A percentile compares a stretch with the other conserved stretches of the same genome.
Conservation (phyloP, 2,888 invertebrate genomes). For the Seladonia tumulorum region DNA sequence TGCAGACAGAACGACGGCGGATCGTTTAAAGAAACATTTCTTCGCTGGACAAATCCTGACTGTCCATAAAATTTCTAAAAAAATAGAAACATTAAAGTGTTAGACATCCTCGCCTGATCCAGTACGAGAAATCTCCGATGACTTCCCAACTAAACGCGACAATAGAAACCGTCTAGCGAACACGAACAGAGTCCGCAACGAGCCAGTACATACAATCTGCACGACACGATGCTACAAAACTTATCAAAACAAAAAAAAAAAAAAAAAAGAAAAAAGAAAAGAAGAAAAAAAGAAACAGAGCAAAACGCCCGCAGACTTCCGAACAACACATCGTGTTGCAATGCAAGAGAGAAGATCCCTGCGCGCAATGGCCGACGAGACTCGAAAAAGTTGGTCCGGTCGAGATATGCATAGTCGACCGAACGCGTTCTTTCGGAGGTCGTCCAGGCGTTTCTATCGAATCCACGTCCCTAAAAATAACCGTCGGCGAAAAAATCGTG, state of each 20-base stretch:
- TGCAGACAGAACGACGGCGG: not conserved
- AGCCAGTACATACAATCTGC: not conserved
- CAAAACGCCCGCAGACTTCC: not conserved
- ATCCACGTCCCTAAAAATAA: not conserved
- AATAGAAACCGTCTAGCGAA: no score
- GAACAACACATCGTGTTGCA: not conserved
- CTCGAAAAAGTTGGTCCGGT: not conserved
- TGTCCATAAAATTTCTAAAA: not conserved
- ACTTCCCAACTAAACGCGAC: not conserved
- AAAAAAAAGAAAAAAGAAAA: not conserved
- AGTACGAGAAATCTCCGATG: not conserved
- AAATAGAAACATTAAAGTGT: not conserved
- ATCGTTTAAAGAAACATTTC: not conserved
- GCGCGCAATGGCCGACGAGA: not conserved
- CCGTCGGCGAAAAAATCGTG: not conserved
- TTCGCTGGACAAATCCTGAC: not conserved
- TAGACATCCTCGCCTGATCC: not conserved
- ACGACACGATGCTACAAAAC: not conserved
- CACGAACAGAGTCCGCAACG: not conserved
- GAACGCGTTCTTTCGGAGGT: not conserved
- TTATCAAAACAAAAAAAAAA: no score
- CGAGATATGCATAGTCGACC: not conserved
- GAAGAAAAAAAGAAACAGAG: not conserved
- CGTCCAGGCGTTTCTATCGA: not conserved
- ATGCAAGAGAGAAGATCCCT: not conserved